Conservation (phyloP, 2,113 vertebrate species). For the Albula goreensis region DNA sequence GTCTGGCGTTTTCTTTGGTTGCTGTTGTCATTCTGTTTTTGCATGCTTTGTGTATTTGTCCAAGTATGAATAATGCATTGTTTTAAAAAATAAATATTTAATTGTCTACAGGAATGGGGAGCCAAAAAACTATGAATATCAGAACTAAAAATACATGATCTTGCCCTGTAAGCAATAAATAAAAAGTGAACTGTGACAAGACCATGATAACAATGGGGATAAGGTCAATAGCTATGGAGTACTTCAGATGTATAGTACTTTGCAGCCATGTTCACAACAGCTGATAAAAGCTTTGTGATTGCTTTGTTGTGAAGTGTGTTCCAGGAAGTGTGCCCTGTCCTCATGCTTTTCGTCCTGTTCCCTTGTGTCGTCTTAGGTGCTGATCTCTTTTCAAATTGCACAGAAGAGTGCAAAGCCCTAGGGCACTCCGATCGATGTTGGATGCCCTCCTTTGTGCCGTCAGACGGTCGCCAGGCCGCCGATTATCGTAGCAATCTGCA, state of each 20-base stretch:
- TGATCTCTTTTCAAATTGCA: constrained; percentile 98
- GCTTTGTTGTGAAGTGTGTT: neutral
- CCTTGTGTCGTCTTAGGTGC: constrained; percentile 72
- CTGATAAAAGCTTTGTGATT: neutral
- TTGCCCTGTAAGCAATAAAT: no score
- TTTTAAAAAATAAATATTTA: no score
- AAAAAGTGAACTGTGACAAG: neutral
- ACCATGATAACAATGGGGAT: neutral
- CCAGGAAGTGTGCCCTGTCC: constrained; percentile 5
- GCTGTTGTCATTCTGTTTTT: no score
- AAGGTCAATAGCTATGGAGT: neutral
- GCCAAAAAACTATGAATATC: no score
- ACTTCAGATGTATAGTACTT: neutral
- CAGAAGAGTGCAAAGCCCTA: constrained; percentile 97
- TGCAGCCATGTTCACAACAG: neutral
- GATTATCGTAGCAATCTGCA: constrained; percentile 99
- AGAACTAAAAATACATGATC: no score
- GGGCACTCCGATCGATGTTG: constrained; percentile 98
- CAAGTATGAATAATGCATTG: no score
- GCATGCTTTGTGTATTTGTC: no score
- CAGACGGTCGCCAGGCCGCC: constrained; percentile 90
- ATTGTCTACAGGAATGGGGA: no score
- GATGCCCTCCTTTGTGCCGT: constrained; percentile 96
- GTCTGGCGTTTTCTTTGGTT: no score
- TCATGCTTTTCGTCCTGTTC: constrained; percentile 33